A percentile compares a stretch with the other conserved stretches of the same genome.
Conservation (phyloP, 2,888 invertebrate genomes). For the Isotomurus palustris region DNA sequence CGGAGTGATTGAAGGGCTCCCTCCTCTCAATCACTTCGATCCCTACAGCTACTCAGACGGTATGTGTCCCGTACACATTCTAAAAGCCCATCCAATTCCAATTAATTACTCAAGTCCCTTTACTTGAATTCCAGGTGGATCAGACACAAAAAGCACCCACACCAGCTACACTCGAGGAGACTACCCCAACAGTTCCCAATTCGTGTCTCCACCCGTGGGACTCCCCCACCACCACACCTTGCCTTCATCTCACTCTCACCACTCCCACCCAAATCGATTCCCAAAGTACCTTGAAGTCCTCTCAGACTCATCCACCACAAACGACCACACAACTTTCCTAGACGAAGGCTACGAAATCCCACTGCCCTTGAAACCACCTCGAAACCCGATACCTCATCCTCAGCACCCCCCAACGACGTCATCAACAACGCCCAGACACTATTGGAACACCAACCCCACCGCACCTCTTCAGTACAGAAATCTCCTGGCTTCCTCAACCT, state of each 20-base stretch:
- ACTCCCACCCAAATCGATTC: slow-evolving; percentile 10
- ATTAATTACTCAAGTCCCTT: not conserved
- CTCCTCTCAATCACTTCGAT: not conserved
- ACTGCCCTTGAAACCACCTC: slow-evolving; percentile 33
- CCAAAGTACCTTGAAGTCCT: slow-evolving; percentile 41
- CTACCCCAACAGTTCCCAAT: not conserved
- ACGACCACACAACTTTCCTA: slow-evolving; percentile 3
- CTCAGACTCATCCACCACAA: slow-evolving; percentile 15
- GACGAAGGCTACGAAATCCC: slow-evolving; percentile 44
- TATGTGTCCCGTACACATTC: not conserved
- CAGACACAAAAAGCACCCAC: slow-evolving; percentile 7
- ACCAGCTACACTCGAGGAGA: no score
- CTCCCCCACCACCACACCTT: no score
- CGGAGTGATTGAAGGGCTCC: not conserved
- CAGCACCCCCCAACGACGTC: slow-evolving; percentile 2
- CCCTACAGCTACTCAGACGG: slow-evolving; percentile 9
- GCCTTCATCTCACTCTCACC: no score
- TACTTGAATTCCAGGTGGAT: slow-evolving; percentile 1
- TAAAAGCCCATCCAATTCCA: not conserved
- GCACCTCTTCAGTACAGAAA: slow-evolving; percentile 15
- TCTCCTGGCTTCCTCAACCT: slow-evolving; percentile 19
- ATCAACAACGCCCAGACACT: slow-evolving; percentile 17
- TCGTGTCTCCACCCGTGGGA: not conserved
- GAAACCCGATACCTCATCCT: slow-evolving; percentile 18
- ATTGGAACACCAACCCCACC: slow-evolving; percentile 3